Evolutionary conservation across 2,888 invertebrate genomes (phyloP), one percentile per base, ranked within the genome.

Genomic region (Lamproptera curius): DNA sequence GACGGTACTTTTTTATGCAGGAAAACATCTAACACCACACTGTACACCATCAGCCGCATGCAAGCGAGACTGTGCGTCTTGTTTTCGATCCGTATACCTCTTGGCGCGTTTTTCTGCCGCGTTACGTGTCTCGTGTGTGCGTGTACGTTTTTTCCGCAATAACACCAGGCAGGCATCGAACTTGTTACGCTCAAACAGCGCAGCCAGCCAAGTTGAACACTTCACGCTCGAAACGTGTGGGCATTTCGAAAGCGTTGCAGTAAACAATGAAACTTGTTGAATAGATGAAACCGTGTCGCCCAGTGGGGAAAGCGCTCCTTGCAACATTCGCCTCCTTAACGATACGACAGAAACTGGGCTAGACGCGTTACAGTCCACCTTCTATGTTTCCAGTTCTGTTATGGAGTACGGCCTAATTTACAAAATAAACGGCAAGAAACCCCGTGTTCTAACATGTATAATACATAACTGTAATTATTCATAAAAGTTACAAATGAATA

Each of bases 161-260:
- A 23, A 4, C 28, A 14, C 26, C 20, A 16, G 17, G 39, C 48
- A 49, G 43, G 39, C 42, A 34, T 49, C 43, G 48, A 49, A 49
- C 48, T 43, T 49, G 48, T 49, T 49, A 39, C 39, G 42, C 34
- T 47, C n/a, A 33, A 34, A 34, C 44, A 33, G 20, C 35, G 35
- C 13, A 35, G 43, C 39, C 48, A 39, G 42, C 26, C 23, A 34
- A 43, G 48, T 49, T 35, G 42, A 34, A 47, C 46, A 37, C 43
- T 38, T 39, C 28, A 40, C 35, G 46, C 45, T 37, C 42, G 33
- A 33, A 37, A 38, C 50, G 50, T 46, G 45, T 41, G 38, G 42
- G 26, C 42, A 42, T 51, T 51, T 51, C 39, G 51, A 42, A 51
- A 51, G 44, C 14, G 41, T 16, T 26, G 39, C 38, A 17, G 38